Evolutionary conservation across 2,888 invertebrate genomes (phyloP).

Genomic region (Xestia c-nigrum): DNA sequence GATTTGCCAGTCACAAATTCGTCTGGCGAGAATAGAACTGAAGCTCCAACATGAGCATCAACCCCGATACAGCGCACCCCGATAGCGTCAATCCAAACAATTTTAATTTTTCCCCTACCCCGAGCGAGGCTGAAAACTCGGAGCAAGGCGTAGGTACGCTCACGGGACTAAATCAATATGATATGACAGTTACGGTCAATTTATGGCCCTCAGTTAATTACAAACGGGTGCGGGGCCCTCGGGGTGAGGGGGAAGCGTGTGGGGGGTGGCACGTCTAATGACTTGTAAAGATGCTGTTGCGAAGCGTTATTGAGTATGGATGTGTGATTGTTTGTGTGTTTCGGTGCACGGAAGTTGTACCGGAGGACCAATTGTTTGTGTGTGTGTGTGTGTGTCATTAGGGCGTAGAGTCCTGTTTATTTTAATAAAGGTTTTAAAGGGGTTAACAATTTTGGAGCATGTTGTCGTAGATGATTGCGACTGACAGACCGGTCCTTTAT

Average conservation of each 20-base stretch:
- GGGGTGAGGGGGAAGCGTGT: constrained; percentile 61
- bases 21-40: constrained; percentile 12
- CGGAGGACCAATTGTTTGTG: constrained; percentile 18
- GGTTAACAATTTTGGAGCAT: constrained; percentile 20
- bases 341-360: constrained; percentile 40
- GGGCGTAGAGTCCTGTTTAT: constrained; percentile 28
- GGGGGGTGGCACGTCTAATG: constrained; percentile 82
- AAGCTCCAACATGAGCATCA: constrained; percentile 41
- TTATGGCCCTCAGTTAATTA: constrained; percentile 90
- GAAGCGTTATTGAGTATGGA: constrained; percentile 71
- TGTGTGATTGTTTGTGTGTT: constrained; percentile 69
- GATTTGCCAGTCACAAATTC: not conserved
- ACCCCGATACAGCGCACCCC: constrained; percentile 68
- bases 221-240: constrained; percentile 82
- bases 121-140: constrained; percentile 74
- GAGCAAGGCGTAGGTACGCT: constrained; percentile 75
- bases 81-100: constrained; percentile 79
- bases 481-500: not conserved
- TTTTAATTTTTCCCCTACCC: constrained; percentile 79
- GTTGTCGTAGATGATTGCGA: not conserved
- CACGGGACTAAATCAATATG: constrained; percentile 90
- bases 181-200: constrained; percentile 91
- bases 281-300: constrained; percentile 87
- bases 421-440: constrained; percentile 32
- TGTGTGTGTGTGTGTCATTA: constrained; percentile 55